Conservation (phyloP, 2,797 vertebrate genomes). For the Natrix natrix region DNA sequence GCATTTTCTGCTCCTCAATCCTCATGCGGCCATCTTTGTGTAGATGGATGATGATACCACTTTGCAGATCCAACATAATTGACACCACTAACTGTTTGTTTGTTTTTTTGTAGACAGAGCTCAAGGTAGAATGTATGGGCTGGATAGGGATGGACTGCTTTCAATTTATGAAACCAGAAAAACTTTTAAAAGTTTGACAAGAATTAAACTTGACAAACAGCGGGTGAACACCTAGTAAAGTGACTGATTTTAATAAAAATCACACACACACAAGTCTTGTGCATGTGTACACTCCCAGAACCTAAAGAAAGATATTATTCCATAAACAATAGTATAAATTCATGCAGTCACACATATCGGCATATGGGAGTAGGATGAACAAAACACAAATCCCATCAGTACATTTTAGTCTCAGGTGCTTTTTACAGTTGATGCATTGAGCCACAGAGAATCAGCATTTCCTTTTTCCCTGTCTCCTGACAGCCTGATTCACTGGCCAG, state of each 20-base stretch:
- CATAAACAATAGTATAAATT: background rate
- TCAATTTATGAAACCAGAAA: background rate
- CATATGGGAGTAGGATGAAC: background rate
- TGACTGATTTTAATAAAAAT: background rate
- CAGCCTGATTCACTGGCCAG: constrained; percentile 9
- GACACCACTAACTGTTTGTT: background rate
- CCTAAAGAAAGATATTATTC: background rate
- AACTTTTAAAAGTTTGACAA: background rate
- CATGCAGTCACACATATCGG: background rate
- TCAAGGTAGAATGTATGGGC: rapidly evolving
- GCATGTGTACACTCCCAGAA: background rate
- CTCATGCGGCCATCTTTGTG: constrained; percentile 16
- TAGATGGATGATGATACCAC: background rate
- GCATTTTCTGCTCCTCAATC: constrained; percentile 36
- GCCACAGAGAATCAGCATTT: background rate
- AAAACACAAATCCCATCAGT: background rate
- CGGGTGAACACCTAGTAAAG: background rate
- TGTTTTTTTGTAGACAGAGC: rapidly evolving
- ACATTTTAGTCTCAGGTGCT: background rate
- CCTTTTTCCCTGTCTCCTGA: background rate
- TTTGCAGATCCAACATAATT: background rate
- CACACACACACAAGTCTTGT: background rate
- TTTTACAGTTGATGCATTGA: background rate
- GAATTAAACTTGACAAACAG: background rate
- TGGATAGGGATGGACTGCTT: background rate